Base-by-base conservation (phyloP, 2,113 vertebrate genomes). In the Poecilia latipinna region DNA sequence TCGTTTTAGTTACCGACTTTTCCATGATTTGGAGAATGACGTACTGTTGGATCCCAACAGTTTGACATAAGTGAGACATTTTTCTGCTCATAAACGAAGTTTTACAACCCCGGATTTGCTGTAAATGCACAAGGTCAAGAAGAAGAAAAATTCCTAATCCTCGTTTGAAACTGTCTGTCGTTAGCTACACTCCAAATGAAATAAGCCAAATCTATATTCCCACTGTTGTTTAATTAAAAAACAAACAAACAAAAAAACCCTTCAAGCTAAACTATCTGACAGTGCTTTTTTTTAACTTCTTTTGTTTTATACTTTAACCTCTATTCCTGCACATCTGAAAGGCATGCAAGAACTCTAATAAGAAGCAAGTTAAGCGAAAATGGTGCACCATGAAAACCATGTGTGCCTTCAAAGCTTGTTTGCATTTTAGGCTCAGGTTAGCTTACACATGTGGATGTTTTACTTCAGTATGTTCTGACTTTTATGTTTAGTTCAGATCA, bases 21-120 rank as follows among this genome's bases (percentile, higher is more conserved):
- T 61, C n/a, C 32, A 60, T 71, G 60, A 75, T 60, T 75, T 26
- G 28, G 28, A 64, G 28, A 54, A 62, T 37, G 80, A 79, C 7
- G 33, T 29, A 22, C 17, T 24, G 4, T 39, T 8, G 39, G 48
- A 70, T 1, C 51, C 24, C 65, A 32, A 77, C 32, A 22, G 39
- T 54, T 68, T 35, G 13, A 78, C 63, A 65, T 37, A 28, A 51
- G 44, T 65, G 24, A 72, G 22, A 33, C 12, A 75, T 48, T 51
- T 68, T 68, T 68, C 28, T 61, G 3, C 71, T 75, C 48, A 65
- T 54, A 69, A 81, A 81, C 48, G 1, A 74, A 4, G 28, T 79
- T 86, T 70, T 70, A 78, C n/a, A 39, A 54, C 39, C 35, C 8
- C 33, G 22, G 51, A 75, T 61, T 80, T 84, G 68, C 62, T 78